Base-by-base conservation (phyloP, 2,888 invertebrate genomes). In the Aplocera efformata region DNA sequence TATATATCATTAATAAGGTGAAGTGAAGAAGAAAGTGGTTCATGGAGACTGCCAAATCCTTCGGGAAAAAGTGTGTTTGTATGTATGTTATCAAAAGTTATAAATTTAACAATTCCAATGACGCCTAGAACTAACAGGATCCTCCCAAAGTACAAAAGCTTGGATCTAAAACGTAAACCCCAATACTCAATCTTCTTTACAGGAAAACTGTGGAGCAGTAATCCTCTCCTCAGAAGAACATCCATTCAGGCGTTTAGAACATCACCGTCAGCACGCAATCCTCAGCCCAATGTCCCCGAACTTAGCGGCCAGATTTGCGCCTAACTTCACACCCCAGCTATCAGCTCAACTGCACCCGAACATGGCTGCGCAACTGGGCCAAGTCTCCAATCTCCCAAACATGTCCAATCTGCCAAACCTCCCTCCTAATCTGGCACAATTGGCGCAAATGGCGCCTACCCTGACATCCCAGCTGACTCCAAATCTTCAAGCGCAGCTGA, bases 251-350 rank as follows among this genome's bases (percentile, higher is more conserved):
- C 90, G 96, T 32, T 81, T 96, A 17, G 96, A 96, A 58, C 96
- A 97, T 64, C 95, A 95, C 73, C 93, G 95, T 58, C 94, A 95
- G 72, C 96, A 96, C 66, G 94, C 94, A 44, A 92, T 93, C 60
- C 86, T 93, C 4, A 90, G 91, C 47, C 91, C 91, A 46, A 80
- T 91, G 71, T 91, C 91, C 0, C 89, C 89, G 0, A 88, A 86
- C 54, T 77, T 91, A 56, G 90, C 90, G 13, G 80, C 90, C 0
- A 83, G 90, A 62, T 90, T 91, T 32, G 90, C 90, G 1, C 89
- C 90, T 1, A 90, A 84, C 60, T 90, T 90, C 26, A 84, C 86
- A 0, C 86, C 88, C 1, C 85, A 85, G 54, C 57, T 86, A 3
- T 75, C 86, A 1, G 86, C 86, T 8, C 88, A 88, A 46, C 45